Conservation (phyloP, 2,797 vertebrate genomes). For the Zalophus californianus region DNA sequence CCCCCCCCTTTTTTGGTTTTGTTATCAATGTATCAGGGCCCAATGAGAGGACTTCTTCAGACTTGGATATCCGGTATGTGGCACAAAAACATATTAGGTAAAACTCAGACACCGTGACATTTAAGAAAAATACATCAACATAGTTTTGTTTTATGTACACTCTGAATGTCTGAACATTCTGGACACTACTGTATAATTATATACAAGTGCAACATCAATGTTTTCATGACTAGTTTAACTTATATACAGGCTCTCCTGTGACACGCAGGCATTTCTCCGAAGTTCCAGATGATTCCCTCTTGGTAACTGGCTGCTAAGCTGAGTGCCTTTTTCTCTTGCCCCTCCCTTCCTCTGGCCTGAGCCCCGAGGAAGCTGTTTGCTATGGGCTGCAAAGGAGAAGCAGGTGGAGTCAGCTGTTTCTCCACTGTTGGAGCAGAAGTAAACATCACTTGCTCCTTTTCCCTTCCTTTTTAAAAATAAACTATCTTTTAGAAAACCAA, state of each 20-base stretch:
- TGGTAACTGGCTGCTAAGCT: constrained; percentile 1
- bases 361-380: constrained; percentile 69
- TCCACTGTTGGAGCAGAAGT: constrained; percentile 24
- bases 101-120: constrained; percentile 82
- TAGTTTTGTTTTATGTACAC: constrained; percentile 83
- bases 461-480: constrained; percentile 64
- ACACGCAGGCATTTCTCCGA: constrained; percentile 51
- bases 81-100: constrained; percentile 80
- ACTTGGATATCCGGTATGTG: constrained; percentile 74
- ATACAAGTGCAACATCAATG: constrained; percentile 81
- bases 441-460: constrained; percentile 44
- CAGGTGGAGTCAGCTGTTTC: constrained; percentile 53
- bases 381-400: constrained; percentile 62
- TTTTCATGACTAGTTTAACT: constrained; percentile 65
- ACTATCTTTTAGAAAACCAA: constrained; percentile 30
- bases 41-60: constrained; percentile 75
- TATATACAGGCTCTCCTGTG: constrained; percentile 82
- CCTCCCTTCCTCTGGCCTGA: background rate
- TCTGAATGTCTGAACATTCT: constrained; percentile 75
- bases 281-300: background rate
- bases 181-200: constrained; percentile 81
- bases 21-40: background rate
- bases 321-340: background rate
- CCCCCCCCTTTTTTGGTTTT: constrained; percentile 41
- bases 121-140: constrained; percentile 86